A percentile compares a stretch with the other conserved stretches of the same genome.
Conservation (phyloP, 53 echinoderm and acorn worm species). For the Apostichopus leukothele region DNA sequence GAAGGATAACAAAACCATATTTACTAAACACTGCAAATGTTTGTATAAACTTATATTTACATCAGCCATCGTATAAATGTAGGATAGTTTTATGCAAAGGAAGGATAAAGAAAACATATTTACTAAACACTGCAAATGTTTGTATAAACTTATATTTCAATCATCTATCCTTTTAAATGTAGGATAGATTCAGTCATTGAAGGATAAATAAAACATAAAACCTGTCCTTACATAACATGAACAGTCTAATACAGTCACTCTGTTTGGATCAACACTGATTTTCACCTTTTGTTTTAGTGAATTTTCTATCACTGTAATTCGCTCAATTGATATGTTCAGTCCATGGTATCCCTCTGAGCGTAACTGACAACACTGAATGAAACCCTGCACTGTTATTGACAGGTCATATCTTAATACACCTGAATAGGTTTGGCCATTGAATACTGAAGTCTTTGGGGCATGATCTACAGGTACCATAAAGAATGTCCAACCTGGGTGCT, state of each 20-base stretch:
- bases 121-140: not conserved
- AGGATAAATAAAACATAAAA: not conserved
- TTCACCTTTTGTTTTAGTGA: too few species aligned
- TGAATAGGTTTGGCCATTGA: not conserved
- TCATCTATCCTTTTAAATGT: not conserved
- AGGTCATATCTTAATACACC: too few species aligned
- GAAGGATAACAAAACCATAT: not conserved
- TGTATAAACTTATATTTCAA: not conserved
- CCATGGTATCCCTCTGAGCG: too few species aligned
- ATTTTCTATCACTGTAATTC: too few species aligned
- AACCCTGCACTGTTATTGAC: too few species aligned
- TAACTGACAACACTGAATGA: too few species aligned
- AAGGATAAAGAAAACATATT: not conserved
- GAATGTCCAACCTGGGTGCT: too few species aligned
- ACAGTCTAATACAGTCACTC: too few species aligned
- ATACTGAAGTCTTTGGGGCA: not conserved
- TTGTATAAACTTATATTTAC: not conserved
- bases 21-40: not conserved
- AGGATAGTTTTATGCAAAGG: not conserved
- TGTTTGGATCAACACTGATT: too few species aligned
- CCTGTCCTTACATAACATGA: too few species aligned
- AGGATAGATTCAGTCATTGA: not conserved
- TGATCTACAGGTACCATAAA: too few species aligned
- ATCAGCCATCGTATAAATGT: not conserved
- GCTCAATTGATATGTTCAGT: too few species aligned